Conservation (phyloP, 2,797 vertebrate genomes). For the Gila robusta region DNA sequence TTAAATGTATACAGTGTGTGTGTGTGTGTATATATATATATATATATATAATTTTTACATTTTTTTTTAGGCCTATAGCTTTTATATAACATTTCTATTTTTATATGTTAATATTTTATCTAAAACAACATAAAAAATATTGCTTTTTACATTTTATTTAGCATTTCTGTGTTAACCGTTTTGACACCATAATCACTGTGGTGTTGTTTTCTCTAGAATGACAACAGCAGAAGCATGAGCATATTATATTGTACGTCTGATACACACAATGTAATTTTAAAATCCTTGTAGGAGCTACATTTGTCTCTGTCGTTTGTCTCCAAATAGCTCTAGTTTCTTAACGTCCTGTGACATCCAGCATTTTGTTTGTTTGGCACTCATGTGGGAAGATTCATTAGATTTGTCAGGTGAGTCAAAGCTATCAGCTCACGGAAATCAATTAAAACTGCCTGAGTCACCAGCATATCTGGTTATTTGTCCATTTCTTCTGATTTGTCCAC, state of each 20-base stretch:
- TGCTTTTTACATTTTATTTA: not conserved
- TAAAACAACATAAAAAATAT: not conserved
- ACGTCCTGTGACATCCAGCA: conserved; percentile 29
- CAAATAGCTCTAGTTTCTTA: conserved; percentile 39
- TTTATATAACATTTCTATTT: not conserved
- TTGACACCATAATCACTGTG: not conserved
- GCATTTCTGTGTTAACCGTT: not conserved
- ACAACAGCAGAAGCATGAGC: not conserved
- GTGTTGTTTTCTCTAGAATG: not conserved
- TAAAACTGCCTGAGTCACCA: conserved; percentile 51
- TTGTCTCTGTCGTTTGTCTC: conserved; percentile 22
- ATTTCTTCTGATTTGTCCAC: not conserved
- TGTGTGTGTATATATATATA: too few relatives aligned
- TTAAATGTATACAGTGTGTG: not conserved
- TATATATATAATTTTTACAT: too few relatives aligned
- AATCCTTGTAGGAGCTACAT: conserved; percentile 6
- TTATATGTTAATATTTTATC: not conserved
- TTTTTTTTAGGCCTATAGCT: not conserved
- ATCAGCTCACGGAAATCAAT: conserved; percentile 56
- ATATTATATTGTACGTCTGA: not conserved
- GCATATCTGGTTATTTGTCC: not conserved
- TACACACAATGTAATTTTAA: not conserved
- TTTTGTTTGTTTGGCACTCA: conserved; percentile 48
- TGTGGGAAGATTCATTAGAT: conserved; percentile 61
- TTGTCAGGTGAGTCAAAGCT: conserved; percentile 66